Evolutionary conservation across 2,888 invertebrate genomes (phyloP).

Genomic region (Rhamnusium bicolor): DNA sequence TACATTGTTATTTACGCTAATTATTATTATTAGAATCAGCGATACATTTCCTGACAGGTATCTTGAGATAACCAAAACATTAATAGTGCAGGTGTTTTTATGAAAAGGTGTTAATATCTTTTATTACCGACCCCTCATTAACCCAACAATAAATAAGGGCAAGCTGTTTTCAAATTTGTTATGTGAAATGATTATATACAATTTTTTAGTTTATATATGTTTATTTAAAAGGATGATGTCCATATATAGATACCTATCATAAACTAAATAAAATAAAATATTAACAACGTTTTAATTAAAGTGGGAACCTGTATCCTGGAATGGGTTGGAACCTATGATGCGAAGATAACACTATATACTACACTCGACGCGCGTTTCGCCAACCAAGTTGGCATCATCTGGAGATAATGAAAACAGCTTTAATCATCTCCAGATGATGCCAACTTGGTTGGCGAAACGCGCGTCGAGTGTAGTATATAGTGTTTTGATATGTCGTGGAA

Average conservation of each 20-base stretch:
- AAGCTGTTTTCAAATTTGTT: background rate
- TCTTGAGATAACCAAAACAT: background rate
- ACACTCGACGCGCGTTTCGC: too few relatives aligned
- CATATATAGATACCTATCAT: background rate
- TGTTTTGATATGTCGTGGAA: too few relatives aligned
- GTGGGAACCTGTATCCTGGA: too few relatives aligned
- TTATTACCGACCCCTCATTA: constrained; percentile 13
- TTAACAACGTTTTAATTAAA: too few relatives aligned
- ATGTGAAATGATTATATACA: background rate
- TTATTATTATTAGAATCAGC: background rate
- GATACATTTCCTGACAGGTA: background rate
- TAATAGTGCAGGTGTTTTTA: constrained; percentile 13
- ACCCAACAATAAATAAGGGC: background rate
- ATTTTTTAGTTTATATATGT: background rate
- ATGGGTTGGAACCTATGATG: too few relatives aligned
- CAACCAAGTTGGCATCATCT: too few relatives aligned
- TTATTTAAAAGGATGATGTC: background rate
- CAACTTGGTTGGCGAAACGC: too few relatives aligned
- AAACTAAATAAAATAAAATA: too few relatives aligned
- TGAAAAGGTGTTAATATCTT: constrained; percentile 7
- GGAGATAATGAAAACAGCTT: too few relatives aligned
- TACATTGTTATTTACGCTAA: background rate
- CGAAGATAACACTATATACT: too few relatives aligned
- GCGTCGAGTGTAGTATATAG: too few relatives aligned
- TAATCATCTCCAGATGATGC: too few relatives aligned